Conservation (phyloP, 2,888 invertebrate species). For the Eubasilissa splendida region DNA sequence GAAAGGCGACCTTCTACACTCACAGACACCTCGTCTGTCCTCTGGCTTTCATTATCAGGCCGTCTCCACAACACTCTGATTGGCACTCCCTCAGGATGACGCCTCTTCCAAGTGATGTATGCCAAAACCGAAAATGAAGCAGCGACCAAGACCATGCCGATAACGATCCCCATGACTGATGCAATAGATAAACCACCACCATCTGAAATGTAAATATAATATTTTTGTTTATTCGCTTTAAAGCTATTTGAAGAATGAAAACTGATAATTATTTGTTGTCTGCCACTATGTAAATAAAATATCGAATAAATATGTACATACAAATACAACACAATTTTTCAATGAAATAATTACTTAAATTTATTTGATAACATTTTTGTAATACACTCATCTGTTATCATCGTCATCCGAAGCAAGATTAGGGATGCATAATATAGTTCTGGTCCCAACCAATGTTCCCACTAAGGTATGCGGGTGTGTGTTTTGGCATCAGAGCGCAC, state of each 20-base stretch:
- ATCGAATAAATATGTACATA: too few species aligned
- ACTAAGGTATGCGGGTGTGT: too few species aligned
- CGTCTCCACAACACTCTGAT: conserved; percentile 10
- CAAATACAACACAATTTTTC: too few species aligned
- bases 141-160: conserved; percentile 64
- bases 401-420: too few species aligned
- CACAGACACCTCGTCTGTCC: conserved; percentile 1
- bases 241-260: too few species aligned
- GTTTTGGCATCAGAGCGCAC: too few species aligned
- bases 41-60: not conserved
- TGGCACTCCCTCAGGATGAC: not conserved
- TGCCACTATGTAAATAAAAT: not conserved
- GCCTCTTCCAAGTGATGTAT: conserved; percentile 42
- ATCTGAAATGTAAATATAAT: conserved; percentile 16
- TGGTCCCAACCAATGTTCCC: too few species aligned
- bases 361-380: too few species aligned
- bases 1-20: conserved; percentile 18
- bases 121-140: conserved; percentile 60
- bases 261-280: too few species aligned
- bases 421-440: too few species aligned
- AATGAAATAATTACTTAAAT: too few species aligned
- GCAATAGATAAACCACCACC: conserved; percentile 65
- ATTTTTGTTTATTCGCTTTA: not conserved
- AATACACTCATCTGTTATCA: too few species aligned
- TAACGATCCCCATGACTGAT: conserved; percentile 66